Conservation (phyloP, 2,113 vertebrate species). For the Amblyopsis rosae region DNA sequence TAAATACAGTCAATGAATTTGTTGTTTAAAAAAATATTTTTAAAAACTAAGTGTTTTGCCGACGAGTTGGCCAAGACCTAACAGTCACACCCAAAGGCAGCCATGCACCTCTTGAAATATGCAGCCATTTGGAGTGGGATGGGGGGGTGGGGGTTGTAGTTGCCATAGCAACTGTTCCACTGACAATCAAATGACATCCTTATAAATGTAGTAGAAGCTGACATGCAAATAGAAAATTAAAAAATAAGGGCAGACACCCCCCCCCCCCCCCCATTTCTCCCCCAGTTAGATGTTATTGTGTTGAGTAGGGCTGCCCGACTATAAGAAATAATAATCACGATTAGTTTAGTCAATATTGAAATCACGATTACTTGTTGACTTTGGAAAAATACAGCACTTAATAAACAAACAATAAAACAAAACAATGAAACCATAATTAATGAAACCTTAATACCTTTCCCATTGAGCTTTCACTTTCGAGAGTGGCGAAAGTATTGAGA, state of each 20-base stretch:
- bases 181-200: neutral
- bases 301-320: neutral
- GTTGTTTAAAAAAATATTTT: no score
- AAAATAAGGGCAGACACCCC: neutral
- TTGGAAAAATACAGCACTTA: no score
- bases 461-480: no score
- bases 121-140: neutral
- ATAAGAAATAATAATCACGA: no score
- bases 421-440: no score
- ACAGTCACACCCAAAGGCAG: conserved; percentile 3
- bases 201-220: neutral
- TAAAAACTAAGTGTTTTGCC: no score
- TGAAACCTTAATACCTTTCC: no score
- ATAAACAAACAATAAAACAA: no score
- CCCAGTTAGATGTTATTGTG: neutral
- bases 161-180: conserved; percentile 4
- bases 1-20: no score
- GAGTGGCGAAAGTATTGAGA: no score
- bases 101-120: neutral
- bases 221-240: neutral
- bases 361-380: no score
- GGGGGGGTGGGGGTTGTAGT: neutral
- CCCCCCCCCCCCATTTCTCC: neutral
- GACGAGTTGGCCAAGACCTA: neutral
- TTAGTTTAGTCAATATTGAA: no score